Percentiles rank a stretch among this genome's conserved stretches.
Evolutionary conservation across 2,797 vertebrate genomes (phyloP).

Genomic region (Tapera naevia): DNA sequence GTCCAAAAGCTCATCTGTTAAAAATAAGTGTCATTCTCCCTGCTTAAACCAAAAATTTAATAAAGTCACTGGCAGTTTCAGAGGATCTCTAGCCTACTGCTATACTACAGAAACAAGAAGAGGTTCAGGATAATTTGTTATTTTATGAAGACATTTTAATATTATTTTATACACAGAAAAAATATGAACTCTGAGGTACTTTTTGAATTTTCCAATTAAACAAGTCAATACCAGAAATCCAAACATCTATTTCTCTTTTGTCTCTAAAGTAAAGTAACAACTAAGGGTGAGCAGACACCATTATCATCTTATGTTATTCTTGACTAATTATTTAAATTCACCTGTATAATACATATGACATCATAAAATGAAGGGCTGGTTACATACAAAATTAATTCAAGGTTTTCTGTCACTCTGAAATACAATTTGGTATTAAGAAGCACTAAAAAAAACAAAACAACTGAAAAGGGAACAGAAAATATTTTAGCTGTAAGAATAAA

Average conservation of each 20-base stretch:
- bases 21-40: background rate
- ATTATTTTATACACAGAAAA: conserved; percentile 12
- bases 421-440: background rate
- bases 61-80: background rate
- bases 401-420: background rate
- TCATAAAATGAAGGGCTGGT: background rate
- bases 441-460: background rate
- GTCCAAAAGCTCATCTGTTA: background rate
- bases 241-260: background rate
- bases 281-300: background rate
- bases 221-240: background rate
- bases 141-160: conserved; percentile 56
- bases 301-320: background rate
- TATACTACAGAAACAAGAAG: conserved; percentile 39
- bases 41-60: conserved; percentile 35
- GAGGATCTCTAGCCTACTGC: background rate
- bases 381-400: background rate
- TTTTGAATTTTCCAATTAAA: conserved; percentile 27
- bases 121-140: conserved; percentile 44
- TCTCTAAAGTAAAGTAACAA: background rate
- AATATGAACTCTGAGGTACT: background rate
- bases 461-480: background rate
- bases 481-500: background rate
- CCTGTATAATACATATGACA: background rate
- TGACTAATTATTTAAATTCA: background rate